phyloP scores from a whole-genome alignment of 2,888 invertebrate genomes.

The Octodonta nipae region DNA sequence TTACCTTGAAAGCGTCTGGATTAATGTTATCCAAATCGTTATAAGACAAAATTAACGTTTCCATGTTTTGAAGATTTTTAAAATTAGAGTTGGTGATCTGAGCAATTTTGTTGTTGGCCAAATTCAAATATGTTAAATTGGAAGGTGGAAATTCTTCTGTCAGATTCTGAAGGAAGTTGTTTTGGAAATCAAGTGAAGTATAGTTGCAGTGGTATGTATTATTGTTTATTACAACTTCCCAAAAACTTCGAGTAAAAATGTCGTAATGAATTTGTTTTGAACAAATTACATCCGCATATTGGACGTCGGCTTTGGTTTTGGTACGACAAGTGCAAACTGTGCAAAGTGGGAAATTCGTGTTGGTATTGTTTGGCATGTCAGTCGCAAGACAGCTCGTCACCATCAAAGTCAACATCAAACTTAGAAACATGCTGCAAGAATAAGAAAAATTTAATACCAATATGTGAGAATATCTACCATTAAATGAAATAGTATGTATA shows the following conservation, averaged over 20 bases:
- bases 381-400: too few relatives aligned
- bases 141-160: slow-evolving; percentile 37
- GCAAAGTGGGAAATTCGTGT: slow-evolving; percentile 33
- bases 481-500: too few relatives aligned
- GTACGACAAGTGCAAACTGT: slow-evolving; percentile 40
- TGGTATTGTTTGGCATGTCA: too few relatives aligned
- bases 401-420: too few relatives aligned
- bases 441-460: too few relatives aligned
- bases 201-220: slow-evolving; percentile 8
- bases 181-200: slow-evolving; percentile 13
- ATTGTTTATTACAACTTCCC: slow-evolving; percentile 7
- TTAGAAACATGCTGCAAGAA: too few relatives aligned
- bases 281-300: slow-evolving; percentile 40
- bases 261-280: slow-evolving; percentile 37
- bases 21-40: slow-evolving; percentile 50
- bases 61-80: slow-evolving; percentile 46
- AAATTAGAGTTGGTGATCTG: slow-evolving; percentile 50
- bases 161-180: slow-evolving; percentile 16
- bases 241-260: slow-evolving; percentile 43
- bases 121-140: slow-evolving; percentile 42
- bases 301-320: slow-evolving; percentile 19
- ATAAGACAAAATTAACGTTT: slow-evolving; percentile 52
- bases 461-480: too few relatives aligned
- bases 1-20: slow-evolving; percentile 57
- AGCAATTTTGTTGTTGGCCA: slow-evolving; percentile 50